Evolutionary conservation across 2,797 vertebrate genomes (phyloP).

Genomic region (Coreius guichenoti): DNA sequence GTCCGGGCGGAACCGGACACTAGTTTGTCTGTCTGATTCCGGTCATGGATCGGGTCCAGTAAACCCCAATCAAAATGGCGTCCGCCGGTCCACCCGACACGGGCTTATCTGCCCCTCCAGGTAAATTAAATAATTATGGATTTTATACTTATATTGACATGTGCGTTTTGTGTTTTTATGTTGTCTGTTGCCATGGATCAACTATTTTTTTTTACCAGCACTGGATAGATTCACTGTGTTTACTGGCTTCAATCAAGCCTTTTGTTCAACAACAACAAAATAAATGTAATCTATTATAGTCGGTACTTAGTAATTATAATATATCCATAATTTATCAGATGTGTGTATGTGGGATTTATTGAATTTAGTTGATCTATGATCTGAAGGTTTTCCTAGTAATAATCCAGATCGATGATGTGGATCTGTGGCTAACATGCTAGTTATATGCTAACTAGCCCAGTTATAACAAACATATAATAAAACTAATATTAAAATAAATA

Average conservation of each 20-base stretch:
- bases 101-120: conserved; percentile 79
- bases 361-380: background rate
- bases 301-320: background rate
- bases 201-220: background rate
- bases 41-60: conserved; percentile 33
- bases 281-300: background rate
- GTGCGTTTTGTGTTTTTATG: background rate
- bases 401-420: background rate
- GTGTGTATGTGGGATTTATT: background rate
- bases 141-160: background rate
- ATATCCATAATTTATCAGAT: background rate
- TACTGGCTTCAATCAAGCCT: conserved; percentile 11
- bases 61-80: conserved; percentile 78
- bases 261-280: conserved; percentile 15
- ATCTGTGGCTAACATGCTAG: conserved; percentile 25
- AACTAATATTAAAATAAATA: background rate
- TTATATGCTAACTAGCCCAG: conserved; percentile 28
- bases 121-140: conserved; percentile 64
- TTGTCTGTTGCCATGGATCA: background rate
- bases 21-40: conserved; percentile 4
- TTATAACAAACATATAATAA: background rate
- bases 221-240: background rate
- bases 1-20: conserved; percentile 12
- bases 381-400: background rate
- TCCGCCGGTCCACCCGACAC: conserved; percentile 80